These are phyloP conservation scores for Tragelaphus imberbis DNA, from an alignment of 2,113 vertebrate species.

Conservation along the genomic window DNA sequence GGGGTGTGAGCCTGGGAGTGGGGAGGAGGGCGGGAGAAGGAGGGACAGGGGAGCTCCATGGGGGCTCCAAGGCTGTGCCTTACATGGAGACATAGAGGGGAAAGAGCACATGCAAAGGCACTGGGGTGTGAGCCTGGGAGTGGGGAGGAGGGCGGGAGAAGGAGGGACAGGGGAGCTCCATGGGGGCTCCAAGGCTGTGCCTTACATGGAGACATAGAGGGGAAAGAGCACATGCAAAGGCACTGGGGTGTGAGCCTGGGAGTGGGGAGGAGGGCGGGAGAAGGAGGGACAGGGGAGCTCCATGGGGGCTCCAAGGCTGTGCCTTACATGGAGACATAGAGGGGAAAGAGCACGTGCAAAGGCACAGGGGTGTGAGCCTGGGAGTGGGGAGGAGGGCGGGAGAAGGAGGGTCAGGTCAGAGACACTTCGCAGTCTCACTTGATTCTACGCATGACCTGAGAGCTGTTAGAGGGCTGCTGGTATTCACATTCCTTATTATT, in stretches of 20 bases:
- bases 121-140: neutral
- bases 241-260: neutral
- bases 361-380: neutral
- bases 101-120: neutral
- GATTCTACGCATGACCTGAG: neutral
- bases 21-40: too few species aligned
- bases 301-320: neutral
- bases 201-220: neutral
- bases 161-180: too few species aligned
- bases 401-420: neutral
- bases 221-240: neutral
- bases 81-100: neutral
- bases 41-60: rapidly evolving
- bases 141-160: too few species aligned
- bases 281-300: too few species aligned
- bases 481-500: neutral
- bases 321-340: neutral
- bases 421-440: neutral
- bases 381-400: too few species aligned
- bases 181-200: neutral
- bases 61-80: neutral
- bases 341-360: neutral
- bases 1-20: neutral
- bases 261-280: too few species aligned
- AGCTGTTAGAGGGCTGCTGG: neutral